A percentile compares a stretch with the other conserved stretches of the same genome.
Conservation (phyloP, 2,113 vertebrate species). For the Oenanthe melanoleuca region DNA sequence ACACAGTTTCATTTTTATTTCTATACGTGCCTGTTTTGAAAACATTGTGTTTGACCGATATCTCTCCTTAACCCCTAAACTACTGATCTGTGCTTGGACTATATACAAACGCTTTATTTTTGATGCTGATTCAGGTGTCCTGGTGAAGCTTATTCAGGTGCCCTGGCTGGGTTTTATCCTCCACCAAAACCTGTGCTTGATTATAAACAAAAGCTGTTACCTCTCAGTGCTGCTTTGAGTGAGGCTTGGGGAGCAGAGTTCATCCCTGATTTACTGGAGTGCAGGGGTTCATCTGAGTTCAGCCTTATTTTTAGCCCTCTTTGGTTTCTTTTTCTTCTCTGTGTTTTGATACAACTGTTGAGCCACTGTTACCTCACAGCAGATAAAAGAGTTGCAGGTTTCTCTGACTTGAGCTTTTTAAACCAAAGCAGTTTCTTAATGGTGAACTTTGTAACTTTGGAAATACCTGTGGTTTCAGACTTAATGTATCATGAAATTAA, state of each 20-base stretch:
- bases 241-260: slow-evolving; percentile 5
- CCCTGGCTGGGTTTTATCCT: background rate
- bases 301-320: slow-evolving; percentile 55
- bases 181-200: background rate
- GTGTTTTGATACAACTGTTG: background rate
- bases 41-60: background rate
- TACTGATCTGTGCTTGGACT: background rate
- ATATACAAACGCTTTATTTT: background rate
- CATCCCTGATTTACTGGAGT: slow-evolving; percentile 33
- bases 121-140: background rate
- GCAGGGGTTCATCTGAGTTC: slow-evolving; percentile 45
- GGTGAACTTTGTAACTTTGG: background rate
- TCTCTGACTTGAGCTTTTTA: background rate
- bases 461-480: background rate
- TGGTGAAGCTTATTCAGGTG: background rate
- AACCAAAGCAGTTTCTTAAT: background rate
- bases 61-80: background rate
- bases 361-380: slow-evolving; percentile 9
- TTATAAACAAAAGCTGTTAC: slow-evolving; percentile 3
- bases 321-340: background rate
- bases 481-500: background rate
- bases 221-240: background rate
- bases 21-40: background rate
- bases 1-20: background rate
- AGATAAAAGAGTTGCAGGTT: background rate